Conservation (phyloP, 2,113 vertebrate species). For the Sclerurus mexicanus region DNA sequence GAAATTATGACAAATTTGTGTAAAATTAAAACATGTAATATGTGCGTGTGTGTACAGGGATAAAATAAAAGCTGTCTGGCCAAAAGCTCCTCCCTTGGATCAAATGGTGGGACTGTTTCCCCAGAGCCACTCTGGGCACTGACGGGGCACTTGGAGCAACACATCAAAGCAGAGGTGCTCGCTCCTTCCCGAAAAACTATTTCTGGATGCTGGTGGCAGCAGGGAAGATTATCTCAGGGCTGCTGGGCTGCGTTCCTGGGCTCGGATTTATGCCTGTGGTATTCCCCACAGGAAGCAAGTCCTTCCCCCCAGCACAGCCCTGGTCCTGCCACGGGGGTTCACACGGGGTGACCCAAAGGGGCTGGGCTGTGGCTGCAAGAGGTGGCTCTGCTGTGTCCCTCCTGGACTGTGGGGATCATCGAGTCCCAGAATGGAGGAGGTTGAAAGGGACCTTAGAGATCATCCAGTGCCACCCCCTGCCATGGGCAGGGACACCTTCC, state of each 20-base stretch:
- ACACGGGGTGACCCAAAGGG: neutral
- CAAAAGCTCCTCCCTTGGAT: constrained; percentile 13
- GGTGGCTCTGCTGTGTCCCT: neutral
- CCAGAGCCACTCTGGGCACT: fast-evolving
- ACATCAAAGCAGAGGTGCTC: neutral
- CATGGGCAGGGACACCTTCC: neutral
- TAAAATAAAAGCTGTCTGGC: neutral
- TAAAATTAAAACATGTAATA: constrained; percentile 25
- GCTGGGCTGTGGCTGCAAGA: neutral
- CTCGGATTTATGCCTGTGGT: neutral
- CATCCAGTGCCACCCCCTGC: neutral
- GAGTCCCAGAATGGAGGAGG: neutral
- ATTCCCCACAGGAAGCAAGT: neutral
- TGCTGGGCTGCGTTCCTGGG: fast-evolving
- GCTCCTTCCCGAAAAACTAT: neutral
- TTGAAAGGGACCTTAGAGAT: fast-evolving
- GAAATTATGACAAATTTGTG: constrained; percentile 43
- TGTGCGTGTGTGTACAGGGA: neutral
- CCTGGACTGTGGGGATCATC: neutral
- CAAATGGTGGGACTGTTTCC: neutral
- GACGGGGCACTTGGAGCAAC: neutral
- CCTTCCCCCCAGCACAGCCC: neutral
- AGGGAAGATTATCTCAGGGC: neutral
- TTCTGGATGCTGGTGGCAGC: neutral
- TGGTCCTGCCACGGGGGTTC: fast-evolving